Conservation (phyloP, 1,140 invertebrate species). For the Microplitis demolitor region DNA sequence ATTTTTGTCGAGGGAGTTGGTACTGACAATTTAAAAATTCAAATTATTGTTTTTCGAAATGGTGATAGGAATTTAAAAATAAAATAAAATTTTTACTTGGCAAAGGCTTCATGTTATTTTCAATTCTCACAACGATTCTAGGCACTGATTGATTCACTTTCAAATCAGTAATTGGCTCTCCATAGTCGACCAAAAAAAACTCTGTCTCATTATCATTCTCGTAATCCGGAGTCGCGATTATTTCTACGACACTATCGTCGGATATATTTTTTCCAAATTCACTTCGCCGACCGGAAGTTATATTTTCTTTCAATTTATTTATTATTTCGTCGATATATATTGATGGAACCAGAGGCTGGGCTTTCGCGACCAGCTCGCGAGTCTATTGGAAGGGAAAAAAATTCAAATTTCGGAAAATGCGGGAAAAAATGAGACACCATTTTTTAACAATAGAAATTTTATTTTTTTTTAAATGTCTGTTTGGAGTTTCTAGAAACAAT, state of each 20-base stretch:
- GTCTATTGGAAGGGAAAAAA: neutral
- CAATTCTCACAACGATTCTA: slow-evolving; percentile 6
- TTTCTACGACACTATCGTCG: neutral
- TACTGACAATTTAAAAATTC: too few species aligned
- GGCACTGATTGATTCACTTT: slow-evolving; percentile 9
- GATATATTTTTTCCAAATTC: neutral
- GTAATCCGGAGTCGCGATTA: neutral
- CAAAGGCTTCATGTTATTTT: slow-evolving; percentile 6
- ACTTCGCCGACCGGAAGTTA: neutral
- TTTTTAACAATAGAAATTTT: too few species aligned
- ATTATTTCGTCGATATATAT: neutral
- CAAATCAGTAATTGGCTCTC: neutral
- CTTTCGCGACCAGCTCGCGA: neutral
- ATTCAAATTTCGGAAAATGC: neutral
- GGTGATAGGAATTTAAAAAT: too few species aligned
- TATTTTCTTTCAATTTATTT: neutral
- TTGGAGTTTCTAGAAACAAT: too few species aligned
- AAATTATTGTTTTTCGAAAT: too few species aligned
- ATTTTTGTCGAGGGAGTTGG: too few species aligned
- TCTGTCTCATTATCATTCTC: slow-evolving; percentile 5
- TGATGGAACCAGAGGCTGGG: neutral
- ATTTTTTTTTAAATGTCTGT: too few species aligned
- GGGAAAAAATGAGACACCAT: too few species aligned
- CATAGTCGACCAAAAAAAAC: slow-evolving; percentile 16
- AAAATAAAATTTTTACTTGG: slow-evolving; percentile 1